These are phyloP conservation scores for Perithous albicinctus DNA, from an alignment of 2,888 invertebrate genomes.

Conservation along the genomic window DNA sequence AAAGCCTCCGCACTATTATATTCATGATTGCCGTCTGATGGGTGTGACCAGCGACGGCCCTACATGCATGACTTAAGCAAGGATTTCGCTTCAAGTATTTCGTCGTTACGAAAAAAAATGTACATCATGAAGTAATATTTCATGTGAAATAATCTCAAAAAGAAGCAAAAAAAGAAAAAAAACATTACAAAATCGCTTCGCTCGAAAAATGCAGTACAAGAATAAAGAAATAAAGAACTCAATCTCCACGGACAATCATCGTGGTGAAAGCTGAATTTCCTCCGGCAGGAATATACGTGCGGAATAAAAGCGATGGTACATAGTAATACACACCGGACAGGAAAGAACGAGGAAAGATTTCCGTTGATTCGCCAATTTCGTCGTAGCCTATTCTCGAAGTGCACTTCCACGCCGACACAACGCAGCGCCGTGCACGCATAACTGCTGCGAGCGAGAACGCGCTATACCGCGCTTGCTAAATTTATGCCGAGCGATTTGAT, in stretches of 20 bases:
- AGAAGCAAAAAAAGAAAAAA: too few species aligned
- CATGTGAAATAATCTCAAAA: neutral
- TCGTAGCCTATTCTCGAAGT: constrained; percentile 49
- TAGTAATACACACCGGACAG: constrained; percentile 33
- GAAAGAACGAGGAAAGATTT: constrained; percentile 50
- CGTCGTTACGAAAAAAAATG: neutral
- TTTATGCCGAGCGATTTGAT: constrained; percentile 83
- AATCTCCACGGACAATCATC: constrained; percentile 43
- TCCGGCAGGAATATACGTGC: constrained; percentile 10
- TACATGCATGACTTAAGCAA: constrained; percentile 73
- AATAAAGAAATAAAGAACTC: constrained; percentile 38
- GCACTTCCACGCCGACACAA: constrained; percentile 58
- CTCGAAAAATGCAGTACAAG: neutral
- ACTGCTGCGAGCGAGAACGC: constrained; percentile 73
- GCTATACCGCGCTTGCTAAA: constrained; percentile 68
- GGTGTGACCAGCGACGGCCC: constrained; percentile 77
- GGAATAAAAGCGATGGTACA: constrained; percentile 19
- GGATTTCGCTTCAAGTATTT: constrained; percentile 29
- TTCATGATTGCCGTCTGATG: constrained; percentile 78
- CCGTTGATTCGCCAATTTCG: constrained; percentile 67
- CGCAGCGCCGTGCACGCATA: constrained; percentile 72
- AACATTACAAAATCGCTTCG: too few species aligned
- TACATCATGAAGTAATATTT: constrained; percentile 7
- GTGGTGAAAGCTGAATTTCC: constrained; percentile 39
- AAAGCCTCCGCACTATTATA: constrained; percentile 74